A percentile compares a stretch with the other conserved stretches of the same genome.
phyloP scores from a whole-genome alignment of 2,888 invertebrate species.

The Drosophila cracens region DNA sequence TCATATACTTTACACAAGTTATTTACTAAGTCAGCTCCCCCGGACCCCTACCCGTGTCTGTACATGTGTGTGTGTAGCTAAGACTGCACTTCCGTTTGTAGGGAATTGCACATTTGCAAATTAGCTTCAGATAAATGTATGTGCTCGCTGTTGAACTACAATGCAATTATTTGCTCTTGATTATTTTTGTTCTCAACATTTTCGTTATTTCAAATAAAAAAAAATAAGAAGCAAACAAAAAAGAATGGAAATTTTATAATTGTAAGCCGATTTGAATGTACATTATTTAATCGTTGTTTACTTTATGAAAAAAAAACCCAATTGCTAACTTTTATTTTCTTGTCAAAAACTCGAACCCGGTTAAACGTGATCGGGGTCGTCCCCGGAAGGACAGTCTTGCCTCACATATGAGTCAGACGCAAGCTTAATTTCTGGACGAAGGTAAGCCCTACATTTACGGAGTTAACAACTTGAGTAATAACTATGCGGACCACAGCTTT shows the following conservation, averaged over 20 bases:
- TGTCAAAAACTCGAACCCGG: slow-evolving; percentile 85
- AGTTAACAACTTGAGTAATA: slow-evolving; percentile 40
- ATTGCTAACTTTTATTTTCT: slow-evolving; percentile 76
- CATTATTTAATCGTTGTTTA: slow-evolving; percentile 33
- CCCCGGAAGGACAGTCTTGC: slow-evolving; percentile 86
- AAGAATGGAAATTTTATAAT: slow-evolving; percentile 24
- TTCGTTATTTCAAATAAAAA: slow-evolving; percentile 18
- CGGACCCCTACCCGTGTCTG: neutral
- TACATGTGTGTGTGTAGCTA: slow-evolving; percentile 25
- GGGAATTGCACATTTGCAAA: slow-evolving; percentile 21
- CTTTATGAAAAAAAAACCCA: slow-evolving; percentile 31
- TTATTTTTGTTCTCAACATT: slow-evolving; percentile 33
- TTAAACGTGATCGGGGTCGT: slow-evolving; percentile 87
- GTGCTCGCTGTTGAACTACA: slow-evolving; percentile 33
- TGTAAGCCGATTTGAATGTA: slow-evolving; percentile 56
- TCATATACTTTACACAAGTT: neutral
- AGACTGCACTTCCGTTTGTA: slow-evolving; percentile 2
- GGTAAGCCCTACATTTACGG: slow-evolving; percentile 85
- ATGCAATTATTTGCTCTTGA: slow-evolving; percentile 36
- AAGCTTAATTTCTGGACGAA: slow-evolving; percentile 90
- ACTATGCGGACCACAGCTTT: slow-evolving; percentile 48
- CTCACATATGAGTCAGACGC: slow-evolving; percentile 86
- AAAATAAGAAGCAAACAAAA: neutral
- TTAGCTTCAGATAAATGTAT: slow-evolving; percentile 39
- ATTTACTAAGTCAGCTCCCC: neutral